phyloP scores from a whole-genome alignment of 2,113 vertebrate species.

The Machaerirhynchus nigripectus region DNA sequence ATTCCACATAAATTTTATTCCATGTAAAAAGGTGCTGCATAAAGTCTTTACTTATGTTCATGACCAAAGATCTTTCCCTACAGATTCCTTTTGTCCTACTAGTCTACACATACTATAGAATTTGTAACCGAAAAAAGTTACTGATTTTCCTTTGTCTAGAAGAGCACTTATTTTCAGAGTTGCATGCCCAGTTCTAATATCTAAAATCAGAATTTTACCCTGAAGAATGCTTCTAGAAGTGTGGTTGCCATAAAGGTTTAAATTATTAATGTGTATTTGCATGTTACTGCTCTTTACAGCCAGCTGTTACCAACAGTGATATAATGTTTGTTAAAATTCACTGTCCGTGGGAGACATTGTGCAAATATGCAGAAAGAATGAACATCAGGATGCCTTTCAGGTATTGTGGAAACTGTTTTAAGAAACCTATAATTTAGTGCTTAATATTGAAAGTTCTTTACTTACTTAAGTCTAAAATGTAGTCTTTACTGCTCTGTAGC shows the following conservation, averaged over 20 bases:
- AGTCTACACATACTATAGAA: neutral
- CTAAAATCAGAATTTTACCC: neutral
- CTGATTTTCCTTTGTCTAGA: neutral
- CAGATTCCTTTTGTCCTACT: neutral
- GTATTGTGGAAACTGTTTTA: conserved; percentile 69
- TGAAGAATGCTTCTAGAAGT: neutral
- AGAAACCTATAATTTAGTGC: neutral
- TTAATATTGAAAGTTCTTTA: neutral
- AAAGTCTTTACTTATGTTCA: neutral
- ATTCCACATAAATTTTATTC: neutral
- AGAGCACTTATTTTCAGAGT: neutral
- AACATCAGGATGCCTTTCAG: conserved; percentile 99
- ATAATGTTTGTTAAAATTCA: conserved; percentile 98
- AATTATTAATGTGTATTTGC: neutral
- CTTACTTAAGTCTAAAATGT: neutral
- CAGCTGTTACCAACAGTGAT: conserved; percentile 91
- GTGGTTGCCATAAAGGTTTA: neutral
- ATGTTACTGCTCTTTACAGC: conserved; percentile 70
- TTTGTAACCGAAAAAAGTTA: neutral
- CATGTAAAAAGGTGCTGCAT: neutral
- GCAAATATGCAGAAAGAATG: conserved; percentile 98
- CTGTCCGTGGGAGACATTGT: conserved; percentile 93
- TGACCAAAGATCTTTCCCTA: neutral
- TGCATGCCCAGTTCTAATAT: neutral
- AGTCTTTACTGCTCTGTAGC: neutral